Percentiles rank a stretch among this genome's conserved stretches.
phyloP scores from a whole-genome alignment of 2,888 invertebrate species.

The Aricia artaxerxes region DNA sequence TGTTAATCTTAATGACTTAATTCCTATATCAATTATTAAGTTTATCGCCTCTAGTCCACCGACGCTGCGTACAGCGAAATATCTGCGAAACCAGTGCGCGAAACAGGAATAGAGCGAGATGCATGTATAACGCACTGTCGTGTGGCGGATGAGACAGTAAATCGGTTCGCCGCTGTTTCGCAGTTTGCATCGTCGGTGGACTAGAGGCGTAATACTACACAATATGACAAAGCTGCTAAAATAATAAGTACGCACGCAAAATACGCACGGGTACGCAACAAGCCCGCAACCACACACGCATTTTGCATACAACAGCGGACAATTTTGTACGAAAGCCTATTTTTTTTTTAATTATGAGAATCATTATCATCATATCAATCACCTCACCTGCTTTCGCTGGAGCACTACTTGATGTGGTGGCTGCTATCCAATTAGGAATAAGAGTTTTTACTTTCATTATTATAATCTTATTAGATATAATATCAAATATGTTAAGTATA shows the following conservation, averaged over 20 bases:
- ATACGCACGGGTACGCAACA: not conserved
- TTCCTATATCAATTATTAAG: not conserved
- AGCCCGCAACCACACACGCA: not conserved
- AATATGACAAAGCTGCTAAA: not conserved
- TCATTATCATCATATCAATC: constrained; percentile 52
- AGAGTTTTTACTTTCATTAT: not conserved
- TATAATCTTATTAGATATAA: too few relatives aligned
- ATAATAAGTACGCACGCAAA: not conserved
- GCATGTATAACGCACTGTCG: too few relatives aligned
- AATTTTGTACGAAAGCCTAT: not conserved
- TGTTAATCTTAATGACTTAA: not conserved
- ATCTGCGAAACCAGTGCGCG: too few relatives aligned
- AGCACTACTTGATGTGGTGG: constrained; percentile 67
- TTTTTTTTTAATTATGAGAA: not conserved
- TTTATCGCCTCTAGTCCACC: too few relatives aligned
- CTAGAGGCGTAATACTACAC: not conserved
- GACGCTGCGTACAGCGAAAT: too few relatives aligned
- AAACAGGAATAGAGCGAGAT: too few relatives aligned
- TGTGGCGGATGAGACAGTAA: too few relatives aligned
- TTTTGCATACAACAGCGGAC: not conserved
- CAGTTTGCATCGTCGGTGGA: too few relatives aligned
- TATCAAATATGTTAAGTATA: not conserved
- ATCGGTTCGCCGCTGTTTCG: too few relatives aligned
- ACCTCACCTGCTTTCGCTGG: constrained; percentile 76
- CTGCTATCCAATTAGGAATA: constrained; percentile 65